Base-by-base conservation (phyloP, 2,797 vertebrate genomes). In the Tragopan temminckii region DNA sequence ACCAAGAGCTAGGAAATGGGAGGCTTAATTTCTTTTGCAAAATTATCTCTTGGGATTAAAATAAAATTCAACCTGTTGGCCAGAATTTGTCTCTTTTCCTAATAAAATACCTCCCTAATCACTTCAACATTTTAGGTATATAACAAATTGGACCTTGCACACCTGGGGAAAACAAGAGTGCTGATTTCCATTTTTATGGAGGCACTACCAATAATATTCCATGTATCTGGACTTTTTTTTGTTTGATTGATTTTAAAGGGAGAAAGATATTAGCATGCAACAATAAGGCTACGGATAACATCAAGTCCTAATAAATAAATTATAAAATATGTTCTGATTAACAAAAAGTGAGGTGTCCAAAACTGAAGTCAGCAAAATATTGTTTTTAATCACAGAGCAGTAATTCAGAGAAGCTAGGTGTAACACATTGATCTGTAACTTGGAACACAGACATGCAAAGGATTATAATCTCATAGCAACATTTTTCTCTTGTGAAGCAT, bases 51-150 rank as follows among this genome's bases (percentile, higher is more conserved):
- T 61, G 52, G 18, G 63, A 27, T 66, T 94, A 93, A 97, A 97
- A 89, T 88, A 92, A 97, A 97, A 96, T 72, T 87, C 67, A 97
- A 96, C 83, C 61, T 94, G 77, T 94, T 96, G 78, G 85, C 72
- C 90, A 92, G 90, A 90, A 84, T 70, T 89, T 97, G 88, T 19
- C 43, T 75, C 70, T 96, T 82, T 94, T 87, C 80, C 90, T 88
- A 58, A 91, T 96, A 63, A 97, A 96, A 96, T 94, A 85, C 61
- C 53, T 96, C 53, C 42, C 13, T 89, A 95, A 95, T 95, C 88
- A 93, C 57, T 95, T 84, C 87, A 87, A 62, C 42, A 35, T 94
- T 86, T 91, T 36, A 85, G 29, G 91, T 79, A 33, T 59, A 53
- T 59, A 83, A 85, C 88, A 72, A 10, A 84, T 21, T 12, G 23